phyloP scores from a whole-genome alignment of 2,797 vertebrate genomes.

The Denticeps clupeoides region DNA sequence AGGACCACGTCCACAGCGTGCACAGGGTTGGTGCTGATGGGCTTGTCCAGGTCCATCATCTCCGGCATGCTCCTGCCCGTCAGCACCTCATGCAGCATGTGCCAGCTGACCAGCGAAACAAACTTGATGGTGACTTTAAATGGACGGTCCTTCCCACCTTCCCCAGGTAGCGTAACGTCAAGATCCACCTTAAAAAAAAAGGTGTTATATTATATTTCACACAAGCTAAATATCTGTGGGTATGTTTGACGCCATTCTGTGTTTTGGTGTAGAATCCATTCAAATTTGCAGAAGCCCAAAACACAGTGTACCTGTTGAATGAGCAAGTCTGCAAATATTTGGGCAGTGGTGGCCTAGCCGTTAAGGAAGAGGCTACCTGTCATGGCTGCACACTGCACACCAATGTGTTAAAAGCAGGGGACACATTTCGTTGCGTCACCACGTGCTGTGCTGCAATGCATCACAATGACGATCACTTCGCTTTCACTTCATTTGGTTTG shows the following conservation, averaged over 20 bases:
- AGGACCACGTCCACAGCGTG: constrained; percentile 96
- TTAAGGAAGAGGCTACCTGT: too few species aligned
- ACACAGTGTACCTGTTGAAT: too few species aligned
- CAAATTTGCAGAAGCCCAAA: too few species aligned
- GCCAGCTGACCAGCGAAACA: constrained; percentile 94
- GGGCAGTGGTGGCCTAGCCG: too few species aligned
- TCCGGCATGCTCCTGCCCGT: constrained; percentile 75
- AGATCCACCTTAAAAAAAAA: constrained; percentile 80
- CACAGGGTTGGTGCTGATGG: constrained; percentile 95
- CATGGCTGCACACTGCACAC: too few species aligned
- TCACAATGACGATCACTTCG: too few species aligned
- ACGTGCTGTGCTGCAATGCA: too few species aligned
- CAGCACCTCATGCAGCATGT: constrained; percentile 90
- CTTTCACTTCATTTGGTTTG: too few species aligned
- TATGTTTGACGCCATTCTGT: neutral
- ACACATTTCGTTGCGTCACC: too few species aligned
- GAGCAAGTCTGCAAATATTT: too few species aligned
- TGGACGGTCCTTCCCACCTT: constrained; percentile 93
- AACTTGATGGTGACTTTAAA: constrained; percentile 94
- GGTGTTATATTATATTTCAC: too few species aligned
- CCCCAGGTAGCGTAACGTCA: constrained; percentile 91
- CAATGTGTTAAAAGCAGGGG: too few species aligned
- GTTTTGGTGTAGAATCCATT: neutral
- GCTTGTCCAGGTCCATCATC: constrained; percentile 89
- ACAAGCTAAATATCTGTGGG: neutral